These are phyloP conservation scores for Crenichthys baileyi DNA, from an alignment of 2,797 vertebrate genomes.

Conservation along the genomic window DNA sequence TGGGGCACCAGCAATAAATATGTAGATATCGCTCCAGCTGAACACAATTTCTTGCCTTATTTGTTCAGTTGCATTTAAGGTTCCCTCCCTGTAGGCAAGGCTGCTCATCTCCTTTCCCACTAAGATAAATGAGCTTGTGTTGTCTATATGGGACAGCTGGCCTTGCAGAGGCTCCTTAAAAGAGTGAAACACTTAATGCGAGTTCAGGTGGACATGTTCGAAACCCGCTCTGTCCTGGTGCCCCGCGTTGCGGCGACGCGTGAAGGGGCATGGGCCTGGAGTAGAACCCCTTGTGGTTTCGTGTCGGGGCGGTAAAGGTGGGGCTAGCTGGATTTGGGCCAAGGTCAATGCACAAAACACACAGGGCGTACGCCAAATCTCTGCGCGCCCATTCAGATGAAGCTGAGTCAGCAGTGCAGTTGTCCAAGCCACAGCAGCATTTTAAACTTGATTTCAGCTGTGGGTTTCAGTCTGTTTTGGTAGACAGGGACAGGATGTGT, in stretches of 20 bases:
- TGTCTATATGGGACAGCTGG: conserved; percentile 47
- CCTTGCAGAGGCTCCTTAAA: conserved; percentile 44
- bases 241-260: conserved; percentile 28
- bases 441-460: conserved; percentile 61
- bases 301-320: conserved; percentile 57
- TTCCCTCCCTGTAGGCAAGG: background rate
- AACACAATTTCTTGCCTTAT: background rate
- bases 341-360: conserved; percentile 50
- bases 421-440: conserved; percentile 66
- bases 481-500: conserved; percentile 13
- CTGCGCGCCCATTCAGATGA: conserved; percentile 73
- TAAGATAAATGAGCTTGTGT: conserved; percentile 51
- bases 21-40: background rate
- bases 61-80: conserved; percentile 21
- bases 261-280: background rate
- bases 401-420: conserved; percentile 70
- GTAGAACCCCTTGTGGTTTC: conserved; percentile 35
- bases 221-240: background rate
- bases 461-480: conserved; percentile 1
- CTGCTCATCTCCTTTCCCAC: conserved; percentile 46
- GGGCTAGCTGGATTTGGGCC: conserved; percentile 61
- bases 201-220: background rate
- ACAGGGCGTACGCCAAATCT: conserved; percentile 50
- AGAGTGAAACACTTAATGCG: conserved; percentile 12
- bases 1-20: background rate